Percentiles rank a stretch among this genome's conserved stretches.
Conservation (phyloP, 2,797 vertebrate genomes). For the Sebastolobus alascanus region DNA sequence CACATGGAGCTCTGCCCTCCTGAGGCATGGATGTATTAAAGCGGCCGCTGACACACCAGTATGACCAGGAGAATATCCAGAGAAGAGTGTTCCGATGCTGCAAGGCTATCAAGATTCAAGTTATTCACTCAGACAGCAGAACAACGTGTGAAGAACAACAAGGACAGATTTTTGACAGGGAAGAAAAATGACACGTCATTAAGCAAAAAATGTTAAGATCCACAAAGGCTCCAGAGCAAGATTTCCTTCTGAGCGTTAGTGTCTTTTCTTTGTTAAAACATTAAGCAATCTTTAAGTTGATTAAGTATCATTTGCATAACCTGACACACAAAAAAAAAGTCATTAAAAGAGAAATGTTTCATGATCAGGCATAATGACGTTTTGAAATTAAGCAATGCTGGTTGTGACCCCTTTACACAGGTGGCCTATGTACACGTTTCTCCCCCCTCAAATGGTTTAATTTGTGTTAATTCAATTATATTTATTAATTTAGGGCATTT, state of each 20-base stretch:
- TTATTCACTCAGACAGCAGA: constrained; percentile 16
- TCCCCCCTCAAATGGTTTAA: background rate
- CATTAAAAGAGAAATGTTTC: constrained; percentile 1
- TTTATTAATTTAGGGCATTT: background rate
- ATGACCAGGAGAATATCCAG: background rate
- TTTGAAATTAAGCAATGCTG: background rate
- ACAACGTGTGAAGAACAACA: constrained; percentile 10
- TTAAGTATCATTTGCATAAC: background rate
- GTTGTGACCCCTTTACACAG: background rate
- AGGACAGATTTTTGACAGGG: background rate
- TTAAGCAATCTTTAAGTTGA: background rate
- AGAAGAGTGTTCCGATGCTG: background rate
- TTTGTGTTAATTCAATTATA: background rate
- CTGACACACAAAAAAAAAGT: background rate
- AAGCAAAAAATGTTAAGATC: background rate
- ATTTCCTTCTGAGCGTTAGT: background rate
- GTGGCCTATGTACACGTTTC: background rate
- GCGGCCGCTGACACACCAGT: background rate
- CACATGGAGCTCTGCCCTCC: background rate
- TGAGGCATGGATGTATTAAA: background rate
- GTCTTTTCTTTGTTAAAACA: background rate
- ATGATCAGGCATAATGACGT: background rate
- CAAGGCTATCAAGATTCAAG: background rate
- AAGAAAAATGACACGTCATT: constrained; percentile 27
- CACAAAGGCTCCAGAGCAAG: background rate